Conservation (phyloP, 2,113 vertebrate genomes). For the Neolamprologus falcicula region DNA sequence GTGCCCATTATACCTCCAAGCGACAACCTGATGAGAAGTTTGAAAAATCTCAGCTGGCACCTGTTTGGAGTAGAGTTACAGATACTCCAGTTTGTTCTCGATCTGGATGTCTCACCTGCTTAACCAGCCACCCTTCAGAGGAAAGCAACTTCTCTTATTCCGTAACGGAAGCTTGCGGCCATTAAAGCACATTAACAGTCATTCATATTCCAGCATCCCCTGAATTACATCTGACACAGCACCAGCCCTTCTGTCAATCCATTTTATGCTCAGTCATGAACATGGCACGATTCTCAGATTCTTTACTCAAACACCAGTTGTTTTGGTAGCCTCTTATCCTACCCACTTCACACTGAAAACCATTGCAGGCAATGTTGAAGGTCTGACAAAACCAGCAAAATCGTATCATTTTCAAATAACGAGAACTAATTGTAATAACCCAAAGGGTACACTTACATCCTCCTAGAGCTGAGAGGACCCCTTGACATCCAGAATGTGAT, state of each 20-base stretch:
- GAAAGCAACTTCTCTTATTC: not conserved
- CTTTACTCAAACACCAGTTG: not conserved
- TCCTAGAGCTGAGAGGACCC: not conserved
- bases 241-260: not conserved
- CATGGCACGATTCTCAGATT: not conserved
- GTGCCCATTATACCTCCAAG: not conserved
- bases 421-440: not conserved
- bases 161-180: not conserved
- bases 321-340: not conserved
- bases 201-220: not conserved
- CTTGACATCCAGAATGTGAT: not conserved
- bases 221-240: not conserved
- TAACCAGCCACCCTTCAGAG: not conserved
- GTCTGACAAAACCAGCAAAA: not conserved
- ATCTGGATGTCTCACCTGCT: not conserved
- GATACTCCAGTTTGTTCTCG: not conserved
- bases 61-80: not conserved
- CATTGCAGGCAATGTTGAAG: not conserved
- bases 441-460: not conserved
- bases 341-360: not conserved
- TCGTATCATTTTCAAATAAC: not conserved
- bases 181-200: not conserved
- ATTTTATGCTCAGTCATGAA: not conserved
- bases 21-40: not conserved
- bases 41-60: not conserved